Evolutionary conservation across 2,113 vertebrate genomes (phyloP).

Genomic region (Ictalurus furcatus): DNA sequence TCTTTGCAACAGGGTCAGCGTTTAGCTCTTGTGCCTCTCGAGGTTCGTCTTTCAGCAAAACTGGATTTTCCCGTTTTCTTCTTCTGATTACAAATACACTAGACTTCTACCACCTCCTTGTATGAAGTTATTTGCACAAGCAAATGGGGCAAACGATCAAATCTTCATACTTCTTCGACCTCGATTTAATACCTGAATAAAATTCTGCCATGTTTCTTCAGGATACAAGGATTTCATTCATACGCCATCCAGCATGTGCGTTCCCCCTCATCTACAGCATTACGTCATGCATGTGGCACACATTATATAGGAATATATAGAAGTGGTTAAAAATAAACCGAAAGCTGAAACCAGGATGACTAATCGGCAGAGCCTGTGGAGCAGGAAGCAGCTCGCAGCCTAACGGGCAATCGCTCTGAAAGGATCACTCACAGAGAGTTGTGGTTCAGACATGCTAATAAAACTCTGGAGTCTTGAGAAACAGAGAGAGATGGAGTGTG

Average conservation of each 20-base stretch:
- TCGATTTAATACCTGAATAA: background rate
- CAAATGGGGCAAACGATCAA: background rate
- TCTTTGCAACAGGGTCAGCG: background rate
- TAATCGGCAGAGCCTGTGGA: constrained; percentile 44
- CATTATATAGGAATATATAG: constrained; percentile 51
- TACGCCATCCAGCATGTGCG: background rate
- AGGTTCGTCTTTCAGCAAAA: background rate
- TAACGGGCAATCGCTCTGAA: constrained; percentile 49
- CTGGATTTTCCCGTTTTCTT: background rate
- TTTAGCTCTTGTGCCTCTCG: background rate
- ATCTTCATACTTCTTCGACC: background rate
- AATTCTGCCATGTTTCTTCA: background rate
- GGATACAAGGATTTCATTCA: background rate
- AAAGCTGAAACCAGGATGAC: constrained; percentile 56
- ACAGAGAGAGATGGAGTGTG: background rate
- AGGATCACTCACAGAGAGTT: constrained; percentile 25
- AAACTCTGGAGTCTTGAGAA: constrained; percentile 11
- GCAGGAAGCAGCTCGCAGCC: constrained; percentile 46
- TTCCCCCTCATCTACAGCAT: constrained; percentile 9
- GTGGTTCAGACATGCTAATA: constrained; percentile 43
- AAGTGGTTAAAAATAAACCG: constrained; percentile 64
- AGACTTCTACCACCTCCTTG: background rate
- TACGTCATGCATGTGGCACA: constrained; percentile 16
- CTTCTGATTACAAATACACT: background rate
- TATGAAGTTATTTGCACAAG: background rate